These are phyloP conservation scores for Drosophila planitibia DNA, from an alignment of 2,888 invertebrate genomes.

Conservation along the genomic window DNA sequence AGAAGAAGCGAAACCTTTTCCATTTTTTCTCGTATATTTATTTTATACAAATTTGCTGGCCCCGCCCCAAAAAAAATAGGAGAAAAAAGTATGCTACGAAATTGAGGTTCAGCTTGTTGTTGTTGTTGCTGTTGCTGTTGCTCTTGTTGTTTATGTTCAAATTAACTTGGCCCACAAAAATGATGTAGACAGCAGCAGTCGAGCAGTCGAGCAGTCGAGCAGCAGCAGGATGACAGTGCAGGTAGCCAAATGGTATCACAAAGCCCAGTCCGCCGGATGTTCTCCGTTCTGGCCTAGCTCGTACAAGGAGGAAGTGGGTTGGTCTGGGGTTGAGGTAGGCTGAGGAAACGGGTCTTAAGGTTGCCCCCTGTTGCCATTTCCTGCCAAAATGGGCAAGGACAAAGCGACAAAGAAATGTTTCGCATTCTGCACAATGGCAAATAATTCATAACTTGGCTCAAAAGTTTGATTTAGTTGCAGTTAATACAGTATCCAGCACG, in stretches of 20 bases:
- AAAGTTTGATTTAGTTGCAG: slow-evolving; percentile 80
- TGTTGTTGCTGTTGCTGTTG: slow-evolving; percentile 29
- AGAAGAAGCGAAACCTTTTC: slow-evolving; percentile 22
- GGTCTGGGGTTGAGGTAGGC: neutral
- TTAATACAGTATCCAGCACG: slow-evolving; percentile 60
- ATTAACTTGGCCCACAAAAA: slow-evolving; percentile 69
- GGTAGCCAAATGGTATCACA: slow-evolving; percentile 47
- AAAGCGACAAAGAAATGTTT: slow-evolving; percentile 71
- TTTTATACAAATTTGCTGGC: slow-evolving; percentile 50
- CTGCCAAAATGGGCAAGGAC: slow-evolving; percentile 38
- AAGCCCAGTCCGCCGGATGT: slow-evolving; percentile 20
- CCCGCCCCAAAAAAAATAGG: slow-evolving; percentile 10
- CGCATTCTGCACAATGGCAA: slow-evolving; percentile 76
- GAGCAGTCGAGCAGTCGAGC: neutral
- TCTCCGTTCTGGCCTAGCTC: slow-evolving; percentile 10
- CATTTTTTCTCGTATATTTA: slow-evolving; percentile 23
- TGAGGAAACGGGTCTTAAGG: slow-evolving; percentile 23
- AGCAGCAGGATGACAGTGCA: slow-evolving; percentile 57
- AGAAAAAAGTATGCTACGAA: slow-evolving; percentile 43
- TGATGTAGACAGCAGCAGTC: slow-evolving; percentile 27
- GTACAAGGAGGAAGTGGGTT: neutral
- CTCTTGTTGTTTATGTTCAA: slow-evolving; percentile 59
- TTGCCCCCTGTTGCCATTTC: slow-evolving; percentile 39
- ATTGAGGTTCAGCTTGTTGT: slow-evolving; percentile 16
- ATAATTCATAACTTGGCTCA: slow-evolving; percentile 79